Evolutionary conservation across 2,888 invertebrate genomes (phyloP).

Genomic region (Podotricha telesiphe): DNA sequence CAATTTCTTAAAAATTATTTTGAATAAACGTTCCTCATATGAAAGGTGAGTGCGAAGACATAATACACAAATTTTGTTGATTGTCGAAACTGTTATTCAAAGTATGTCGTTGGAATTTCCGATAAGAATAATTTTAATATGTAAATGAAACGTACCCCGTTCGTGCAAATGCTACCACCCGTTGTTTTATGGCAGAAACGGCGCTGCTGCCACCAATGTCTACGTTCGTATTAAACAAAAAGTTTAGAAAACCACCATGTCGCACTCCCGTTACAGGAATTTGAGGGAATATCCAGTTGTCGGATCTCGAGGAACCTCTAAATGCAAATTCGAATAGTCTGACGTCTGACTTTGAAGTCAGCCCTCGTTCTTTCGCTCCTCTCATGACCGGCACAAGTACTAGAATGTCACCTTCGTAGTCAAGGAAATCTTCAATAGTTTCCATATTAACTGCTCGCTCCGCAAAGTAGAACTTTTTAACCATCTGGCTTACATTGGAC

Average conservation of each 20-base stretch:
- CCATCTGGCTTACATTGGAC: conserved; percentile 50
- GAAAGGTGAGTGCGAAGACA: not conserved
- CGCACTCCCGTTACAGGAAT: conserved; percentile 64
- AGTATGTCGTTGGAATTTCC: not conserved
- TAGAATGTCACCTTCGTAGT: conserved; percentile 69
- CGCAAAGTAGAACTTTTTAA: conserved; percentile 65
- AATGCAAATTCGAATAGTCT: conserved; percentile 66
- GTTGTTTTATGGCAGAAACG: conserved; percentile 52
- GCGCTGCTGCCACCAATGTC: conserved; percentile 51
- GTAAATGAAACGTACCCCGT: conserved; percentile 55
- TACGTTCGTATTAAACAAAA: conserved; percentile 64
- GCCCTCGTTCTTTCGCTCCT: conserved; percentile 62
- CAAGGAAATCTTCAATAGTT: conserved; percentile 66
- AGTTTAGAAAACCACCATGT: conserved; percentile 69
- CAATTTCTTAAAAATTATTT: too few species aligned
- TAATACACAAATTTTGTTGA: too few species aligned
- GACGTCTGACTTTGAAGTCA: conserved; percentile 57
- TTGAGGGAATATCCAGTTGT: conserved; percentile 62
- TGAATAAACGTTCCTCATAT: not conserved
- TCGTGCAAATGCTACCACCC: conserved; percentile 60
- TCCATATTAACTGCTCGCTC: conserved; percentile 56
- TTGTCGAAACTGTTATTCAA: not conserved
- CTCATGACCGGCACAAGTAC: conserved; percentile 63
- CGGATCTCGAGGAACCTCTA: conserved; percentile 60
- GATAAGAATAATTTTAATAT: too few species aligned